Evolutionary conservation across 2,888 invertebrate species (phyloP).

Genomic region (Cataglyphis cursor): DNA sequence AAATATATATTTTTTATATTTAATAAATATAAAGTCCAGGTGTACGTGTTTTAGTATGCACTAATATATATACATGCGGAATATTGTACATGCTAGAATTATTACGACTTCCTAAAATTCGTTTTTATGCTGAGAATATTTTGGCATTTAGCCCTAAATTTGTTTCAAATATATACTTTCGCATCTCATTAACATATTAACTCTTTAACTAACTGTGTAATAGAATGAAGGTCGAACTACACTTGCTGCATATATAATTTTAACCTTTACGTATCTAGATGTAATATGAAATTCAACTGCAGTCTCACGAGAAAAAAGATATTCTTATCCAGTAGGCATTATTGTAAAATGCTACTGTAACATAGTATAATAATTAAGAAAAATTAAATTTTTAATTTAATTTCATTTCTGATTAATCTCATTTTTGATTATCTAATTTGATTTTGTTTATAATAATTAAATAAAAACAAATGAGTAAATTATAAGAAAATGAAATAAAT

Average conservation of each 20-base stretch:
- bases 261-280: slow-evolving; percentile 1
- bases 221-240: not conserved
- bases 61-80: not conserved
- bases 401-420: no score
- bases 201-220: not conserved
- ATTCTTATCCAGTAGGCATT: not conserved
- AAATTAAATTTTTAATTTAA: no score
- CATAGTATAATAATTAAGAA: not conserved
- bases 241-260: slow-evolving; percentile 18
- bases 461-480: not conserved
- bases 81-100: not conserved
- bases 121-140: slow-evolving; percentile 2
- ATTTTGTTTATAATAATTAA: not conserved
- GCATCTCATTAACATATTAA: slow-evolving; percentile 25
- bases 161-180: not conserved
- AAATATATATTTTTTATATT: not conserved
- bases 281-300: not conserved
- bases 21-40: not conserved
- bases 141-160: not conserved
- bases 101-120: not conserved
- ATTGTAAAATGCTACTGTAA: not conserved
- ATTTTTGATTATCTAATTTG: no score
- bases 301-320: not conserved
- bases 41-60: not conserved
- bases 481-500: not conserved